phyloP scores from a whole-genome alignment of 2,888 invertebrate genomes.

The Aelia acuminata region DNA sequence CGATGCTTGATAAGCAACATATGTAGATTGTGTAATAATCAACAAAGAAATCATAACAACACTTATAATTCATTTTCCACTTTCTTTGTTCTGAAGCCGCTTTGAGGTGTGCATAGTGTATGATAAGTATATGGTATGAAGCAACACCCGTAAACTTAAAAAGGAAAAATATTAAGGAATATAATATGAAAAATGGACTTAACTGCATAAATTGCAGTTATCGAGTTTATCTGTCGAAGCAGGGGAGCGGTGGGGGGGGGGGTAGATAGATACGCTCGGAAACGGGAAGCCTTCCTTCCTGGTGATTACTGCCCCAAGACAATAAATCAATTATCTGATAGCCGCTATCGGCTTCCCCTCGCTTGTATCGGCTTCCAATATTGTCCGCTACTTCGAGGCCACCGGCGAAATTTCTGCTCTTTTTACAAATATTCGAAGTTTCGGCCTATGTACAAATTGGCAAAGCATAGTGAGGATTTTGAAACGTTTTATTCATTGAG shows the following conservation, averaged over 20 bases:
- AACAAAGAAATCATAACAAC: too few relatives aligned
- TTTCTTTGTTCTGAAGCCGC: too few relatives aligned
- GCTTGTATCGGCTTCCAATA: not conserved
- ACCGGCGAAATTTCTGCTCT: not conserved
- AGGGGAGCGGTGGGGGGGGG: not conserved
- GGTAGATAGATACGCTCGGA: not conserved
- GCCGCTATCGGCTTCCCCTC: slow-evolving; percentile 15
- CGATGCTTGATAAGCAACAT: too few relatives aligned
- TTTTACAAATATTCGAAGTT: not conserved
- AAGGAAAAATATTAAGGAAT: too few relatives aligned
- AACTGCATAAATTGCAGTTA: not conserved
- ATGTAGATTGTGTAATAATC: too few relatives aligned
- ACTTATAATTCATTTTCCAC: too few relatives aligned
- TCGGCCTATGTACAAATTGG: too few relatives aligned
- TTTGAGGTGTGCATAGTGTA: too few relatives aligned
- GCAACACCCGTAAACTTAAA: too few relatives aligned
- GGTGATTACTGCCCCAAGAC: not conserved
- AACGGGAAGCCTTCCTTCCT: not conserved
- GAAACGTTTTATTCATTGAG: too few relatives aligned
- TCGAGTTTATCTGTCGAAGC: not conserved
- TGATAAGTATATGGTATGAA: too few relatives aligned
- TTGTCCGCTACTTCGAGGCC: not conserved
- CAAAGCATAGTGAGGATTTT: too few relatives aligned
- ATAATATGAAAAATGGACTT: not conserved
- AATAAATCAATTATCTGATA: slow-evolving; percentile 42